Percentiles rank a stretch among this genome's conserved stretches.
Evolutionary conservation across 2,113 vertebrate species (phyloP).

Genomic region (Trematocara nigrifrons): DNA sequence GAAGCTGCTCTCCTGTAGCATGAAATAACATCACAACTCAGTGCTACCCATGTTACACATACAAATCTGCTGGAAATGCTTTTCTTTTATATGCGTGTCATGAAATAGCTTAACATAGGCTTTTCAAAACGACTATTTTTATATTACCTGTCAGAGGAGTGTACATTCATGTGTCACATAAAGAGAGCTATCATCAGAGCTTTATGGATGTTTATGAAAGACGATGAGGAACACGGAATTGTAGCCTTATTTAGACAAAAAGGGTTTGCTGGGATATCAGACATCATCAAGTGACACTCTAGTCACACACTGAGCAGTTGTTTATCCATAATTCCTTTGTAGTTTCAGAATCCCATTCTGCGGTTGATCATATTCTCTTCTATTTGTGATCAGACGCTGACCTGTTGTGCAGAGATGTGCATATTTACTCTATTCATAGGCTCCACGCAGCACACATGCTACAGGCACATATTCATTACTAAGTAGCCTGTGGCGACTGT

Average conservation of each 20-base stretch:
- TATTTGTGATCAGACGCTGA: slow-evolving; percentile 58
- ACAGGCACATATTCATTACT: slow-evolving; percentile 72
- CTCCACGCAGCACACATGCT: slow-evolving; percentile 57
- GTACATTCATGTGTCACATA: slow-evolving; percentile 57
- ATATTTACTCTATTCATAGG: slow-evolving; percentile 69
- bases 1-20: background rate
- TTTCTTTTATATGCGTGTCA: slow-evolving; percentile 28
- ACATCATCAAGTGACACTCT: slow-evolving; percentile 50
- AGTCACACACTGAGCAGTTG: slow-evolving; percentile 42
- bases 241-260: slow-evolving; percentile 64
- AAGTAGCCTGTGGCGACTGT: slow-evolving; percentile 71
- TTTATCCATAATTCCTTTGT: slow-evolving; percentile 69
- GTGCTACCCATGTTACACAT: background rate
- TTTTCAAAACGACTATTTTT: slow-evolving; percentile 57
- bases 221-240: slow-evolving; percentile 43
- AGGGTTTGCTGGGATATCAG: slow-evolving; percentile 52
- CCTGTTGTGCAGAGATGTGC: slow-evolving; percentile 69
- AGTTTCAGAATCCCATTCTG: slow-evolving; percentile 50
- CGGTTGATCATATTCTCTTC: slow-evolving; percentile 55
- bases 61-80: slow-evolving; percentile 23
- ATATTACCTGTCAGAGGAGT: slow-evolving; percentile 58
- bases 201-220: slow-evolving; percentile 49
- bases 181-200: slow-evolving; percentile 47
- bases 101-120: slow-evolving; percentile 19
- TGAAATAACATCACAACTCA: background rate